These are phyloP conservation scores for Macrotus californicus DNA, from an alignment of 2,113 vertebrate species.

Conservation along the genomic window DNA sequence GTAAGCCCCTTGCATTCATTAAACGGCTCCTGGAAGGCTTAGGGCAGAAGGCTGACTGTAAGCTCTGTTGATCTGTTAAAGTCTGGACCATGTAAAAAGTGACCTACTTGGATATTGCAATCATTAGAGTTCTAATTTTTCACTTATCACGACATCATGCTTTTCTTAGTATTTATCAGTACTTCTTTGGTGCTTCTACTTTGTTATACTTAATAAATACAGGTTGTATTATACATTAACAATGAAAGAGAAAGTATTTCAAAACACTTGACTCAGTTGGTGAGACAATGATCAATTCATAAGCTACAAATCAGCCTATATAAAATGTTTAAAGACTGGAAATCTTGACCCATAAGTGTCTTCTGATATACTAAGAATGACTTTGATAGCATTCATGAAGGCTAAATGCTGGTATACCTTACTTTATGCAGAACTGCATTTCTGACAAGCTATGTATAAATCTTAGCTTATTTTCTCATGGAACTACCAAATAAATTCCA, in stretches of 20 bases:
- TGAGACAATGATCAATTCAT: not conserved
- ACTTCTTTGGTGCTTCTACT: not conserved
- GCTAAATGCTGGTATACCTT: not conserved
- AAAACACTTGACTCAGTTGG: not conserved
- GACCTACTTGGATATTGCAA: not conserved
- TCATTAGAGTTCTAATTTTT: not conserved
- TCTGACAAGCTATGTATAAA: not conserved
- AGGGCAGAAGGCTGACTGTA: not conserved
- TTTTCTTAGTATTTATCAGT: not conserved
- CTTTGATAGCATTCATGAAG: not conserved
- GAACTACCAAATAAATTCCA: slow-evolving; percentile 18
- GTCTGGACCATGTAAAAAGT: not conserved
- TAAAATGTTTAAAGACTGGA: not conserved
- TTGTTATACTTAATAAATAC: not conserved
- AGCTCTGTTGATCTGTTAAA: not conserved
- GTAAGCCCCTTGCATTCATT: not conserved
- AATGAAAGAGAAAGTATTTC: not conserved
- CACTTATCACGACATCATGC: not conserved
- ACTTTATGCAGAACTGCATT: not conserved
- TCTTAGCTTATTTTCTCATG: not conserved
- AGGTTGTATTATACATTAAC: not conserved
- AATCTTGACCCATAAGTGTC: not conserved
- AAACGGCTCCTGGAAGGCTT: not conserved
- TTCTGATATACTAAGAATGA: not conserved
- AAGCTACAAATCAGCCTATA: not conserved